Base-by-base conservation (phyloP, 1,140 invertebrate genomes). In the Proales similis region DNA sequence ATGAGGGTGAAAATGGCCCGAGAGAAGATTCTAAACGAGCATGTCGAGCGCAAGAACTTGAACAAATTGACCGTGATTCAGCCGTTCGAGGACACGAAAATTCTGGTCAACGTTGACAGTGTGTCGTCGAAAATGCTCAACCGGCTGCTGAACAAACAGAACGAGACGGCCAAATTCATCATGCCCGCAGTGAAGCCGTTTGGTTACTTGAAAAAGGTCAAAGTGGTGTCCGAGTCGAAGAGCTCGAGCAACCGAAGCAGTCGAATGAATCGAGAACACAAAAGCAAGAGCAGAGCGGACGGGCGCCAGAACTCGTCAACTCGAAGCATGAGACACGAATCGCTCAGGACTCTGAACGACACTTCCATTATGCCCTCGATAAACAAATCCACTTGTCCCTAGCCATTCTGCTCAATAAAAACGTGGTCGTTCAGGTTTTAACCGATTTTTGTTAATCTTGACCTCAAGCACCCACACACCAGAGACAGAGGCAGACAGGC, bases 71-170 rank as follows among this genome's bases (percentile, higher is more conserved):
- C 51, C 20, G 45, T 57, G 11, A 29, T 57, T 9, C 51, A 57
- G 24, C 51, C 51, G 22, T 57, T 57, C 27, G 51, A 57, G 24
- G 51, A 57, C n/a, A 57, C 51, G 0, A 57, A 57, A 57, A 57
- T 57, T 26, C 26, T 57, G 4, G 45, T 57, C 7, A 57, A 57
- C 32, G 45, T 57, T 29, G 51, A 57, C 17, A 36, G 45, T 29
- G 51, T 57, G 9, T 42, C 51, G 7, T 17, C 51, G 4, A 29
- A 42, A 1, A 42, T 57, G 17, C 45, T 57, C 14, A 57, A 57
- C 11, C 30, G 24, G 0, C 22, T 57, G 19, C 36, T 57, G n/a
- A 57, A 57, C 30, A 57, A 57, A 26, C 36, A 57, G 9, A 39
- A 57, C 12, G 30, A 42, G 39, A 42, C 51, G 36, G 36, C 51